A percentile compares a stretch with the other conserved stretches of the same genome.
Evolutionary conservation across 2,113 vertebrate species (phyloP).

Genomic region (Egretta garzetta): DNA sequence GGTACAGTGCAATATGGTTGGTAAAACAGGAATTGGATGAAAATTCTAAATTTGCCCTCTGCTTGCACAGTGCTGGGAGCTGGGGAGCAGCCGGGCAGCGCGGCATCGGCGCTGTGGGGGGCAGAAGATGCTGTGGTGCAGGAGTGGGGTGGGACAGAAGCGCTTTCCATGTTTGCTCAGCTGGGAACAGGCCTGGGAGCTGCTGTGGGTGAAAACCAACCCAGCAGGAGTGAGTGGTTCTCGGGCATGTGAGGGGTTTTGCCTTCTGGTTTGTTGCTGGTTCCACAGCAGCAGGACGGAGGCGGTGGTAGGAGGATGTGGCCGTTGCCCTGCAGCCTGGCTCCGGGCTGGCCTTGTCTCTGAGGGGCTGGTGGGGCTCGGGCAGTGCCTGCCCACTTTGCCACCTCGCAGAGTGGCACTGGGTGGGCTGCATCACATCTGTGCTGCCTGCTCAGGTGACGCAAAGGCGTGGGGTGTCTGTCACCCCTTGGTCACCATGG

Average conservation of each 20-base stretch:
- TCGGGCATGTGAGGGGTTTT: rapidly evolving
- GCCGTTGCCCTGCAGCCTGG: not conserved
- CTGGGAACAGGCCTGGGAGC: not conserved
- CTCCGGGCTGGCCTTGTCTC: rapidly evolving
- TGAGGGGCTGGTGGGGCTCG: rapidly evolving
- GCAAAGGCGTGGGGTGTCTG: not conserved
- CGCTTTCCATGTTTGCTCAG: rapidly evolving
- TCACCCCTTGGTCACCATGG: rapidly evolving
- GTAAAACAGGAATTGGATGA: not conserved
- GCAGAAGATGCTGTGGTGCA: rapidly evolving
- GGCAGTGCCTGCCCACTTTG: rapidly evolving
- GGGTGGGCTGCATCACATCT: not conserved
- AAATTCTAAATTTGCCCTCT: not conserved
- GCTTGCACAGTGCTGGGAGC: rapidly evolving
- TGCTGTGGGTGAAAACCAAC: not conserved
- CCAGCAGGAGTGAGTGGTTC: rapidly evolving
- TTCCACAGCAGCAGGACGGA: rapidly evolving
- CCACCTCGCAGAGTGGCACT: rapidly evolving
- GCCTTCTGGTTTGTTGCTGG: not conserved
- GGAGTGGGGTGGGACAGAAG: not conserved
- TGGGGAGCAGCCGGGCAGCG: rapidly evolving
- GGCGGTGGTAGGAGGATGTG: not conserved
- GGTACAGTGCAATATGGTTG: rapidly evolving
- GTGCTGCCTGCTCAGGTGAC: not conserved
- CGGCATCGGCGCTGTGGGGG: rapidly evolving